phyloP scores from a whole-genome alignment of 2,113 vertebrate species.

The Takifugu flavidus region DNA sequence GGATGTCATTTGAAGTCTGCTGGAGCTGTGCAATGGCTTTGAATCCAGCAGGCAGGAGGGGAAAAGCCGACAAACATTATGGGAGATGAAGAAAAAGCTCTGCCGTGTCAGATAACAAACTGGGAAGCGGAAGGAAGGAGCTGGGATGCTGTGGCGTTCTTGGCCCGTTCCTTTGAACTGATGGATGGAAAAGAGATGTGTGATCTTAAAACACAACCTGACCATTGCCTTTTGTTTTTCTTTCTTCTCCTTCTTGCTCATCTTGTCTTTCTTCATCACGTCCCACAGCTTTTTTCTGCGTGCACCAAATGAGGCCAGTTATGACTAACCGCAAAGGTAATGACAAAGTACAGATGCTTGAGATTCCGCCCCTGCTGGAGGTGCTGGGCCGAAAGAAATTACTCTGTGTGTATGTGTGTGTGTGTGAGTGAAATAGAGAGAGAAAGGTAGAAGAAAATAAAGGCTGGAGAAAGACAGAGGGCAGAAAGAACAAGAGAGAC shows the following conservation, averaged over 20 bases:
- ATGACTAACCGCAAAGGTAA: conserved; percentile 71
- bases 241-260: conserved; percentile 1
- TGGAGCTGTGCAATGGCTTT: conserved; percentile 46
- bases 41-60: conserved; percentile 40
- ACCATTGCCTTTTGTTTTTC: conserved; percentile 35
- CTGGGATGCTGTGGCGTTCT: conserved; percentile 12
- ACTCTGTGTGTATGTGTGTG: conserved; percentile 12
- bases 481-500: conserved; percentile 43
- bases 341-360: conserved; percentile 63
- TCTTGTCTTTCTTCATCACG: conserved; percentile 22
- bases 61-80: conserved; percentile 32
- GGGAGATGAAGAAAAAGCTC: conserved; percentile 31
- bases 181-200: conserved; percentile 8
- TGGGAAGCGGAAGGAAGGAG: conserved; percentile 20
- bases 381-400: conserved; percentile 58
- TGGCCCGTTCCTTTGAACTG: conserved; percentile 50
- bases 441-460: background rate
- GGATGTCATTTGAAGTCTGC: conserved; percentile 51
- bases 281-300: no score
- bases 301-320: conserved; percentile 57
- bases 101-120: conserved; percentile 25
- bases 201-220: conserved; percentile 35
- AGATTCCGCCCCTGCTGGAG: conserved; percentile 62
- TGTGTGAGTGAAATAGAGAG: conserved; percentile 5
- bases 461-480: conserved; percentile 35